Base-by-base conservation (phyloP, 2,113 vertebrate species). In the Gobius niger region DNA sequence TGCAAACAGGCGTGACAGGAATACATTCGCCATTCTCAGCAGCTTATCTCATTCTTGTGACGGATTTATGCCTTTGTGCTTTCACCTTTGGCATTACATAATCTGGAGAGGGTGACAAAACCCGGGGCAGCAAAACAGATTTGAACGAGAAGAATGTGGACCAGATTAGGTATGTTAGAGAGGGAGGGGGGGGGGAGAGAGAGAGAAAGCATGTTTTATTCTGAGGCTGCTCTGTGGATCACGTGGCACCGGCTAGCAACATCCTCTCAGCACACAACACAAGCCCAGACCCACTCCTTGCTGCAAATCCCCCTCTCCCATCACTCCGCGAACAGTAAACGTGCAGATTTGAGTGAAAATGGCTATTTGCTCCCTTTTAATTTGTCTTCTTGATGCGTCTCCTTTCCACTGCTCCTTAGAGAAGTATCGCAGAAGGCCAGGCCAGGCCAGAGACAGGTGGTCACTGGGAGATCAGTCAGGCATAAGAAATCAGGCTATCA, bases 401-500 rank as follows among this genome's bases (percentile, higher is more conserved):
- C 59, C 66, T 54, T 50, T 62, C 67, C 52, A 60, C 72, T 13
- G 54, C 70, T 67, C 59, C 62, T 54, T 61, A 64, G 75, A 63
- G 0, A 51, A 8, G 44, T 70, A 80, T 87, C 77, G 75, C 57
- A 14, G 68, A 65, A 68, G 81, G 77, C 60, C 44, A 59, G 81
- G 77, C 60, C 44, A 59, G 68, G 75, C 62, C 53, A 69, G 75
- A 81, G 84, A 89, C 91, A 92, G 91, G 86, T 92, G 91, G 91
- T 79, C 81, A 83, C 76, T 84, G 83, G 88, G 82, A 86, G 75
- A 77, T 81, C 85, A 88, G 79, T 81, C 78, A 90, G 77, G 89
- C 90, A 90, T 88, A 85, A 76, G 86, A 77, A 81, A 84, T 78
- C 84, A 86, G 81, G 88, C 71, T 77, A 92, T 89, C 81, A 88